Base-by-base conservation (phyloP, 53 echinoderm and acorn worm species). In the Temnopleurus reevesii region DNA sequence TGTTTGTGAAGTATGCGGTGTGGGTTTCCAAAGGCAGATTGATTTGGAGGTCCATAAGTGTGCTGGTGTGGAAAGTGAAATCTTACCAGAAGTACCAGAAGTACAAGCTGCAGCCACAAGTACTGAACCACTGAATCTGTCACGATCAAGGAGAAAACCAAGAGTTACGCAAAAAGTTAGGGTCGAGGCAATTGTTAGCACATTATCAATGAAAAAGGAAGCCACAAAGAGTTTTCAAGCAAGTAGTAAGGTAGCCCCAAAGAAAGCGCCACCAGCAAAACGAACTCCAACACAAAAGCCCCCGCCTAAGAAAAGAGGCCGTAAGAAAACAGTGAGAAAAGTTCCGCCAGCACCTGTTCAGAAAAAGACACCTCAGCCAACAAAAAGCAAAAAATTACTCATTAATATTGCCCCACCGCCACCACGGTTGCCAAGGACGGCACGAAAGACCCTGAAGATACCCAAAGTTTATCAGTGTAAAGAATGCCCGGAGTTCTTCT, bases 1-100 rank as follows among this genome's bases (percentile, higher is more conserved):
- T 53, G 71, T 87, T 65, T 87, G 88, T 66, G 66, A 87, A 51
- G 51, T 87, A 21, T 87, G 88, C 19, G 88, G 88, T 27, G 51
- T 66, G 4, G 88, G 71, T 5, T 87, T 87, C 21, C 51, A 29
- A 45, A 29, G 12, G 34, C 66, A 64, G 54, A 66, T 19, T 33
- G 35, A 47, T 34, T 35, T 87, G 12, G 66, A 87, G n/a, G 88
- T 51, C 15, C 88, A 87, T 27, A 66, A 21, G 8, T 87, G 88
- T 71, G 88, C 53, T 8, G 53, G 25, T 53, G 19, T 51, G 31
- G 44, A 25, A 24, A 85, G 28, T 45, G 25, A 60, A 59, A 61
- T 12, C 8, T 9, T 9, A 26, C 29, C 10, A 45, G 27, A 46
- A 47, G 26, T 27, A 51, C 15, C 49, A 28, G 79, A 79, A 4